Evolutionary conservation across 2,113 vertebrate species (phyloP), one percentile per base, ranked within the genome.

Genomic region (Rhegmatorhina hoffmannsi): DNA sequence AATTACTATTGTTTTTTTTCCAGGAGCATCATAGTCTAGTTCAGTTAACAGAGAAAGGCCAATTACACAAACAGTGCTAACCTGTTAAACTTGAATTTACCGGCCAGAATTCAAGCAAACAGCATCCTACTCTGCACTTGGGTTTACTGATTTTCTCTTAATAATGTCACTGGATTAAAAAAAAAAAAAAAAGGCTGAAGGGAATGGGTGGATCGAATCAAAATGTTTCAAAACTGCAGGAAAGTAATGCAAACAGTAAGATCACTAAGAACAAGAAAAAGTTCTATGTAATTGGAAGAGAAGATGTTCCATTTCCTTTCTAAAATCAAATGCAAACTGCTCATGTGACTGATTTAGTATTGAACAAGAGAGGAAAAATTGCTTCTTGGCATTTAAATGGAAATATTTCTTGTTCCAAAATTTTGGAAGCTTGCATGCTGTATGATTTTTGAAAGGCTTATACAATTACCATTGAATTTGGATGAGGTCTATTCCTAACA

Each of bases 271-370:
- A 93, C 43, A 77, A 92, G 80, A 92, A 80, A 67, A 96, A 96
- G 93, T 96, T 96, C 60, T 49, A 76, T 93, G 90, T 91, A 92
- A 93, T 94, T 96, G 92, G 88, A 96, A 90, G 69, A 66, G 92
- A 94, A 92, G 92, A 97, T 90, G 69, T 96, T 94, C 95, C 93
- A 94, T 96, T 97, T 96, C 92, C 95, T 90, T 96, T 93, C 94
- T 90, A 93, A 96, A 96, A 95, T 96, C 94, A 94, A 95, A 59
- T 83, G 73, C 68, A 94, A 95, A 83, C 93, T 86, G 92, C 58
- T 89, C 96, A 94, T 80, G 58, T 72, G 87, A 93, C 86, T 95
- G 94, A 90, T 60, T 84, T 89, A 94, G 89, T 94, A 94, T 96
- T 90, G 95, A 96, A 84, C 82, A 95, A 80, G 87, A 73, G 79